A percentile compares a stretch with the other conserved stretches of the same genome.
These are phyloP conservation scores for Drosophila maculinotata DNA, from an alignment of 2,888 invertebrate species.

Conservation along the genomic window DNA sequence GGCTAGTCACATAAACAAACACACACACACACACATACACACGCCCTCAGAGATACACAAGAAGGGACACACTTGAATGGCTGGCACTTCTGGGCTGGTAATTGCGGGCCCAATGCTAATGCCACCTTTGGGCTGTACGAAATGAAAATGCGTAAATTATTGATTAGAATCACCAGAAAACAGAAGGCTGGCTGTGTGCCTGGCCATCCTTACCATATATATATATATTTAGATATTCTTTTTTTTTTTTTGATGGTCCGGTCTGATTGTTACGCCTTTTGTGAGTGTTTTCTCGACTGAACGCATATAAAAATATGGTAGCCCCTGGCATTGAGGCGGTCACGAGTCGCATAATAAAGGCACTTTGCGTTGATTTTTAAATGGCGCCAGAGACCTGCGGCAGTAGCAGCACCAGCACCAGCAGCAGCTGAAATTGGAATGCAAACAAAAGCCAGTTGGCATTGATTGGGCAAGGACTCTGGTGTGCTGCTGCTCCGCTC, in stretches of 20 bases:
- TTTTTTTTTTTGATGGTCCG: constrained; percentile 53
- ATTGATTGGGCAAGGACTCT: constrained; percentile 65
- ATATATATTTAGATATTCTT: not conserved
- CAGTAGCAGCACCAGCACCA: constrained; percentile 23
- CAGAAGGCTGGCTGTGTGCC: constrained; percentile 25
- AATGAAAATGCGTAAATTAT: constrained; percentile 80
- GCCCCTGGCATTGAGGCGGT: constrained; percentile 51
- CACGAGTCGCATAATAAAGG: constrained; percentile 72
- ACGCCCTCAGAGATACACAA: constrained; percentile 14
- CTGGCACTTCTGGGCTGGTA: constrained; percentile 68
- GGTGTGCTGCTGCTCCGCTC: not conserved
- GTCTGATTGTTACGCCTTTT: constrained; percentile 69
- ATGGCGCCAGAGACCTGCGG: constrained; percentile 51
- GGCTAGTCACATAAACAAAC: constrained; percentile 21
- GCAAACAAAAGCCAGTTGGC: constrained; percentile 69
- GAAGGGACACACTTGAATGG: constrained; percentile 64
- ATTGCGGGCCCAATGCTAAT: constrained; percentile 74
- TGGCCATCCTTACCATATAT: constrained; percentile 20
- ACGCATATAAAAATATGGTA: constrained; percentile 59
- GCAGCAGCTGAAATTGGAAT: constrained; percentile 48
- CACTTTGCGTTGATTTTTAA: constrained; percentile 79
- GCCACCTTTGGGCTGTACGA: constrained; percentile 67
- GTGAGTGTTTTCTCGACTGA: constrained; percentile 43
- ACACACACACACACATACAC: constrained; percentile 14
- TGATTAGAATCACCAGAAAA: constrained; percentile 75